Conservation (phyloP, 2,797 vertebrate species). For the Protonibea diacanthus region DNA sequence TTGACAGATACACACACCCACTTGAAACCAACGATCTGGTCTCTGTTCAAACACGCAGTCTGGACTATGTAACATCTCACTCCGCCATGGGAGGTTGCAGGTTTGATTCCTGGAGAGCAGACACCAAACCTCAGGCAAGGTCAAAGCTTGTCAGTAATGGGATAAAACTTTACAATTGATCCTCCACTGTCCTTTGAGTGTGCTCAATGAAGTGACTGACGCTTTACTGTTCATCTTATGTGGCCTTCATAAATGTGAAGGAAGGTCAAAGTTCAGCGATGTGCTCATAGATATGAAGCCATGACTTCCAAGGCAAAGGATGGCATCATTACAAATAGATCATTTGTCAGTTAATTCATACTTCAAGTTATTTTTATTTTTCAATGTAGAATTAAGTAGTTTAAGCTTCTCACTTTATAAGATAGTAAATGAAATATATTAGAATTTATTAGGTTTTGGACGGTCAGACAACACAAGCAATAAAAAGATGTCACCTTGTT, state of each 20-base stretch:
- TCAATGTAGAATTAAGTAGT: no score
- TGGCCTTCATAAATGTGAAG: not conserved
- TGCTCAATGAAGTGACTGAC: not conserved
- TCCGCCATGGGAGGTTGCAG: not conserved
- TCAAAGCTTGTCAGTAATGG: not conserved
- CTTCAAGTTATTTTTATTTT: not conserved
- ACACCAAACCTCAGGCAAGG: constrained; percentile 36
- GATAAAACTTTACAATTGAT: constrained; percentile 8
- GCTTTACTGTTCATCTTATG: not conserved
- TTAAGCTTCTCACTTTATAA: not conserved
- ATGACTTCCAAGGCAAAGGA: not conserved
- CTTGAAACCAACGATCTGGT: not conserved
- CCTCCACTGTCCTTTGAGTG: not conserved
- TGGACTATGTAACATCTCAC: not conserved
- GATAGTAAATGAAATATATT: not conserved
- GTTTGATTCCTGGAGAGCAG: constrained; percentile 19
- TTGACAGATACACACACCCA: constrained; percentile 9
- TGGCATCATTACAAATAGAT: not conserved
- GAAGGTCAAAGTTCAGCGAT: not conserved
- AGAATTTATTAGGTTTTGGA: not conserved
- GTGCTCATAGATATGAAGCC: not conserved
- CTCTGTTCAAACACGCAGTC: not conserved
- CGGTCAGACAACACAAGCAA: not conserved
- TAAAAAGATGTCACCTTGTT: not conserved
- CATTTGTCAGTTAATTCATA: no score